These are phyloP conservation scores for Macrostomum cliftonense DNA, from an alignment of 2,888 invertebrate species.

Conservation along the genomic window DNA sequence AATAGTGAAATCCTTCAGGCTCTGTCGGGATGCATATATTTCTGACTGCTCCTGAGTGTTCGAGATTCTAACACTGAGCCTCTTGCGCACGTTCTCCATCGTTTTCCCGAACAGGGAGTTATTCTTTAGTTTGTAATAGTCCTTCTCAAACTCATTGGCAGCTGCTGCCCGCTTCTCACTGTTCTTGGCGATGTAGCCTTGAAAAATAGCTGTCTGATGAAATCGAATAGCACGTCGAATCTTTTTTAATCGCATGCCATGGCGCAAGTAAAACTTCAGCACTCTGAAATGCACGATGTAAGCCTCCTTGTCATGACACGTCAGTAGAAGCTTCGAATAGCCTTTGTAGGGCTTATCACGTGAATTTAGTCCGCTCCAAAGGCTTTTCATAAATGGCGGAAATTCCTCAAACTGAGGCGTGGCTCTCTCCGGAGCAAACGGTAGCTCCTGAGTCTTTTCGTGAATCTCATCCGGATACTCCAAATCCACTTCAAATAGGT, in stretches of 20 bases:
- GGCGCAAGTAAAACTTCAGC: constrained; percentile 20
- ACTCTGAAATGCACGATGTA: constrained; percentile 29
- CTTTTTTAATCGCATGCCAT: constrained; percentile 17
- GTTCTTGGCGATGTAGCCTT: constrained; percentile 24
- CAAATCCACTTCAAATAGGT: constrained; percentile 37
- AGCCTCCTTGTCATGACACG: constrained; percentile 14
- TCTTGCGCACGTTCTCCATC: constrained; percentile 36
- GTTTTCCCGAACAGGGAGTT: constrained; percentile 33
- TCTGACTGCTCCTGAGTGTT: constrained; percentile 13
- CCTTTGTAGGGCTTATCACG: neutral
- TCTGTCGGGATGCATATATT: too few species aligned
- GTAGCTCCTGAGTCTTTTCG: constrained; percentile 23
- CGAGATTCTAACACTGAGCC: constrained; percentile 11
- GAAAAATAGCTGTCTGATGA: constrained; percentile 23
- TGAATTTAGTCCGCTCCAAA: neutral
- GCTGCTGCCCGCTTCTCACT: constrained; percentile 18
- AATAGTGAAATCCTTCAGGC: too few species aligned
- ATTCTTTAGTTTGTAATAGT: constrained; percentile 31
- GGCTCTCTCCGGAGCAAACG: constrained; percentile 17
- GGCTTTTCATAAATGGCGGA: neutral
- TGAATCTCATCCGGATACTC: constrained; percentile 32
- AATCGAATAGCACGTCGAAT: constrained; percentile 24
- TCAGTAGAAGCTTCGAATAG: constrained; percentile 18
- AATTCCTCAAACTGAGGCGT: neutral
- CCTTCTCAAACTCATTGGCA: constrained; percentile 25